A percentile compares a stretch with the other conserved stretches of the same genome.
Evolutionary conservation across 2,888 invertebrate genomes (phyloP).

Genomic region (Crossocerus cetratus): DNA sequence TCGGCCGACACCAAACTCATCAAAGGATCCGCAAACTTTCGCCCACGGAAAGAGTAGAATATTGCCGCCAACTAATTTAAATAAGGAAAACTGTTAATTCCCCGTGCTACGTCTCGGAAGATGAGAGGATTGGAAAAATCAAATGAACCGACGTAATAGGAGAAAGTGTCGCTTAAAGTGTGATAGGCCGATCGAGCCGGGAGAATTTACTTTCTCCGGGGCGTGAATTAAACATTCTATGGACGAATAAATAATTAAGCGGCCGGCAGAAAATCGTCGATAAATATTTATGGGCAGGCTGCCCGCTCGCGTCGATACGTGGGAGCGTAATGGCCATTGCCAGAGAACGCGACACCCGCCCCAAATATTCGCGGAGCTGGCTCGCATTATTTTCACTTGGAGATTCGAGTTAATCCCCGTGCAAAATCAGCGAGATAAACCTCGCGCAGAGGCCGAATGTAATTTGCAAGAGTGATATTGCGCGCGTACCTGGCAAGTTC

Average conservation of each 20-base stretch:
- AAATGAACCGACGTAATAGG: too few species aligned
- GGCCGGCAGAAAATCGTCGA: constrained; percentile 55
- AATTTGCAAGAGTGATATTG: neutral
- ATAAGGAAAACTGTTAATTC: too few species aligned
- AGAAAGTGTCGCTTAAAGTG: too few species aligned
- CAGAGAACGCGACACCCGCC: constrained; percentile 48
- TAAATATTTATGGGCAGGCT: constrained; percentile 61
- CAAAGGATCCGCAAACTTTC: too few species aligned
- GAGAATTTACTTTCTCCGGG: constrained; percentile 18
- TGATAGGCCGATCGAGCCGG: too few species aligned
- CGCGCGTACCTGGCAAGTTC: constrained; percentile 1
- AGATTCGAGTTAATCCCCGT: neutral
- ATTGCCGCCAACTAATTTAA: too few species aligned
- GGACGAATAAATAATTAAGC: constrained; percentile 59
- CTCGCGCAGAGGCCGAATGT: constrained; percentile 4
- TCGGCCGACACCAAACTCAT: too few species aligned
- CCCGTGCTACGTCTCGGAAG: too few species aligned
- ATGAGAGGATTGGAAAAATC: too few species aligned
- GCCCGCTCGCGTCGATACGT: constrained; percentile 53
- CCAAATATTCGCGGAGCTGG: constrained; percentile 58
- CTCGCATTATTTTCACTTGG: constrained; percentile 14
- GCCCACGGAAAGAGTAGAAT: too few species aligned
- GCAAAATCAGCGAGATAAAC: constrained; percentile 3
- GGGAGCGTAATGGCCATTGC: constrained; percentile 57
- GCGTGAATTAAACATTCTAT: constrained; percentile 61